These are phyloP conservation scores for Lucilia sericata DNA, from an alignment of 1,140 invertebrate genomes.

Conservation along the genomic window DNA sequence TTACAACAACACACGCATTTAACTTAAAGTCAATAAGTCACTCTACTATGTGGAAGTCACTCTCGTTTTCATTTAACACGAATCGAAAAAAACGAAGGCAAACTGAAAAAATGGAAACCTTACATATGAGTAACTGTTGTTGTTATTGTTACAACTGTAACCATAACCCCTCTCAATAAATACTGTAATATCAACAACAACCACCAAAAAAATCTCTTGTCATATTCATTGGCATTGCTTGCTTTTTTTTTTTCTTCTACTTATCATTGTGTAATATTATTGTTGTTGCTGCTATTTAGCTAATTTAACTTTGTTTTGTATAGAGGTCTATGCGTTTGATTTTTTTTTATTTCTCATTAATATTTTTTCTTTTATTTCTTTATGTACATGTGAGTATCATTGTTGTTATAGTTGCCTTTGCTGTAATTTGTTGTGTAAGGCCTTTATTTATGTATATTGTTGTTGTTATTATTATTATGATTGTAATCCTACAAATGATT, in stretches of 20 bases:
- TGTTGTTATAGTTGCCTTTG: too few relatives aligned
- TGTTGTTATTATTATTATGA: too few relatives aligned
- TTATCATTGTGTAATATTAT: too few relatives aligned
- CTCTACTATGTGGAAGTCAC: not conserved
- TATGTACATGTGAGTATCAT: too few relatives aligned
- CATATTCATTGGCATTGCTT: not conserved
- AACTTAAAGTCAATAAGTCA: not conserved
- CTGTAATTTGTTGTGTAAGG: not conserved
- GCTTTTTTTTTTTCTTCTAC: not conserved
- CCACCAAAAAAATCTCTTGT: not conserved
- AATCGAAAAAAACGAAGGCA: not conserved
- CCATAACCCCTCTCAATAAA: constrained; percentile 37
- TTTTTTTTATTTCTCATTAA: not conserved
- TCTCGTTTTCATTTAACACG: constrained; percentile 29
- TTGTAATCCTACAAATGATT: too few relatives aligned
- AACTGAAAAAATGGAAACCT: not conserved
- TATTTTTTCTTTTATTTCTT: not conserved
- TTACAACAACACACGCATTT: not conserved
- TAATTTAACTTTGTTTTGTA: not conserved
- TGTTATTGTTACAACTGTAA: not conserved
- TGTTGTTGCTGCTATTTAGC: not conserved
- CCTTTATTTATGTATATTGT: not conserved
- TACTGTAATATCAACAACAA: not conserved
- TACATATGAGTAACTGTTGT: not conserved
- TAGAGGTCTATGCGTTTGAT: not conserved